phyloP scores from a whole-genome alignment of 2,113 vertebrate species.

The Lasiurus borealis region DNA sequence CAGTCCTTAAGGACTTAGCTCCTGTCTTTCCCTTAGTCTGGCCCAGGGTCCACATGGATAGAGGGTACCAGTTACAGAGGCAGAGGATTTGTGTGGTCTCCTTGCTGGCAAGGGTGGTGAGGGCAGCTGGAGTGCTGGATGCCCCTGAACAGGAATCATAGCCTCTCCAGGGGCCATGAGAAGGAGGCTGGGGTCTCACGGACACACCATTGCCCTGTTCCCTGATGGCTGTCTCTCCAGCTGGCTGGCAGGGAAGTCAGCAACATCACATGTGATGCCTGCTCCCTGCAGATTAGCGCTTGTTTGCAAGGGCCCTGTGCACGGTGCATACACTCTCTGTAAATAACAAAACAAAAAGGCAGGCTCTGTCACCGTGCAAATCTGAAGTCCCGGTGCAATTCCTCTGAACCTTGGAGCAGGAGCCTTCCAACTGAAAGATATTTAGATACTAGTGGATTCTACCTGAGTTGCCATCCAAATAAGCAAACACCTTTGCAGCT shows the following conservation, averaged over 20 bases:
- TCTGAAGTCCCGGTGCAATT: not conserved
- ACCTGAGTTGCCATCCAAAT: slow-evolving; percentile 20
- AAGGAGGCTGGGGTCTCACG: not conserved
- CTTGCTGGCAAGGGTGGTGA: not conserved
- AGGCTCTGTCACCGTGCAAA: not conserved
- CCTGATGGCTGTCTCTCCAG: not conserved
- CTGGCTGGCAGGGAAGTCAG: slow-evolving; percentile 26
- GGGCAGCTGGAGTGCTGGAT: slow-evolving; percentile 33
- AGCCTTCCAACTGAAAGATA: not conserved
- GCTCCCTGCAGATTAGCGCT: not conserved
- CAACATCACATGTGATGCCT: not conserved
- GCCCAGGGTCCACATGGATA: not conserved
- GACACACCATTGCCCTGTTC: not conserved
- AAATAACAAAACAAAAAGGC: slow-evolving; percentile 61
- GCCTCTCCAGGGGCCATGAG: not conserved
- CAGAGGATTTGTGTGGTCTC: not conserved
- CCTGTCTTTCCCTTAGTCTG: not conserved
- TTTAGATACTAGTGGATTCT: not conserved
- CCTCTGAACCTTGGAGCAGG: not conserved
- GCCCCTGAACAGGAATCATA: not conserved
- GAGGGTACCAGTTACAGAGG: not conserved
- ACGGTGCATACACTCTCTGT: not conserved
- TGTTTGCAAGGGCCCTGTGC: not conserved
- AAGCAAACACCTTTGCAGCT: slow-evolving; percentile 34
- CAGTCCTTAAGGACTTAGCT: not conserved